Base-by-base conservation (phyloP, 2,888 invertebrate genomes). In the Gastracanthus pulcherrimus region DNA sequence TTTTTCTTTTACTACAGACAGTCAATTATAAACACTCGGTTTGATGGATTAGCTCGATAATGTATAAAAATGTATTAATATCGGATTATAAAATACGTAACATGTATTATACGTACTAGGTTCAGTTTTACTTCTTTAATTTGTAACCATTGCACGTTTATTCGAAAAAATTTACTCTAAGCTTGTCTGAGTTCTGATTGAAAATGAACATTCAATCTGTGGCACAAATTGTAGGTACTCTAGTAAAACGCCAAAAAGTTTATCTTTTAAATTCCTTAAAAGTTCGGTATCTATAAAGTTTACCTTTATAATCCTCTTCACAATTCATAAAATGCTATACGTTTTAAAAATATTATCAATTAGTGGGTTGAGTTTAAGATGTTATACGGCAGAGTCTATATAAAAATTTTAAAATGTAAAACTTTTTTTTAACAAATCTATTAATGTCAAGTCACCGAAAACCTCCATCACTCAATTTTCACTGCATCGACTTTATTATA, bases 321-420 rank as follows among this genome's bases (percentile, higher is more conserved):
- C 19, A 48, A 76, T 80, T 55, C 19, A 45, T 66, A 79, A 80
- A 74, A 38, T 45, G 13, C 13, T 58, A 31, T 3, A 64, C 3
- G 19, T 62, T 76, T 76, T 66, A 76, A 81, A 80, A 71, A 70
- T 75, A 62, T 80, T 60, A 62, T 75, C 36, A 66, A 69, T 76
- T 45, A 45, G 34, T 66, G 70, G 23, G 31, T 66, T 76, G 29
- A 70, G 41, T 48, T 64, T 76, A 60, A 71, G 55, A 78, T 13
- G 45, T n/a, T n/a, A n/a, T 36, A 55, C 55, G 13, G 48, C 62
- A 70, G 48, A 45, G 41, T 69, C 38, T 64, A 66, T 76, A 71
- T 75, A 72, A 41, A 76, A 70, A 31, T 41, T 71, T 72, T 34
- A 45, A 55, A 72, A 51, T 69, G 62, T 75, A 74, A 74, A 76